Evolutionary conservation across 2,113 vertebrate genomes (phyloP).

Genomic region (Phalacrocorax carbo): DNA sequence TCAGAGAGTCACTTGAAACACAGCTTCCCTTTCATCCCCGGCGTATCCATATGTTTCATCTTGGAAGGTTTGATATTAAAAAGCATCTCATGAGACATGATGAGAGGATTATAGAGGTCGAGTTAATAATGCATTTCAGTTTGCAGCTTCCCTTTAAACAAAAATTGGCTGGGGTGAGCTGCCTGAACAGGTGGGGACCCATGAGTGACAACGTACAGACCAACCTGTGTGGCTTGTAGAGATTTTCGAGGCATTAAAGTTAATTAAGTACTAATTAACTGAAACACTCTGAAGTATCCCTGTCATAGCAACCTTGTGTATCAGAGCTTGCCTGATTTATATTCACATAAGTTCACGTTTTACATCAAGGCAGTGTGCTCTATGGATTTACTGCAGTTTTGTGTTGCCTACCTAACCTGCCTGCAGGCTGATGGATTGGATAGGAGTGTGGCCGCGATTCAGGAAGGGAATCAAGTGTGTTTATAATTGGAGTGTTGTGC

Average conservation of each 20-base stretch:
- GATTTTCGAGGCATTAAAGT: neutral
- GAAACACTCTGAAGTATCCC: neutral
- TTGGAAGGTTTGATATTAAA: neutral
- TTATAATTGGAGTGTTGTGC: neutral
- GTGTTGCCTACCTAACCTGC: neutral
- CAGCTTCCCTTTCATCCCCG: neutral
- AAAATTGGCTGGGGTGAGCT: neutral
- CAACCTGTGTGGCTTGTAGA: neutral
- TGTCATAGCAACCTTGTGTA: neutral
- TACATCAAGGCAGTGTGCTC: neutral
- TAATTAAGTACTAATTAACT: conserved; percentile 34
- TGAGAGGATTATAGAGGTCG: neutral
- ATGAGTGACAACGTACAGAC: neutral
- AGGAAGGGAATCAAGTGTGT: neutral
- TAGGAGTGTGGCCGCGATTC: accelerated
- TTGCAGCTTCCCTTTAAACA: neutral
- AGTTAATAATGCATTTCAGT: neutral
- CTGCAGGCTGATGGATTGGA: neutral
- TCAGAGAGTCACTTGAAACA: neutral
- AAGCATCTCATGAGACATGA: neutral
- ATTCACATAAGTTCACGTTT: neutral
- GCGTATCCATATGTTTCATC: neutral
- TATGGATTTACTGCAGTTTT: neutral
- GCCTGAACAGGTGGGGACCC: neutral
- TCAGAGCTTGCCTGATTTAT: neutral